Conservation (phyloP, 2,888 invertebrate genomes). For the Platycheirus albimanus region DNA sequence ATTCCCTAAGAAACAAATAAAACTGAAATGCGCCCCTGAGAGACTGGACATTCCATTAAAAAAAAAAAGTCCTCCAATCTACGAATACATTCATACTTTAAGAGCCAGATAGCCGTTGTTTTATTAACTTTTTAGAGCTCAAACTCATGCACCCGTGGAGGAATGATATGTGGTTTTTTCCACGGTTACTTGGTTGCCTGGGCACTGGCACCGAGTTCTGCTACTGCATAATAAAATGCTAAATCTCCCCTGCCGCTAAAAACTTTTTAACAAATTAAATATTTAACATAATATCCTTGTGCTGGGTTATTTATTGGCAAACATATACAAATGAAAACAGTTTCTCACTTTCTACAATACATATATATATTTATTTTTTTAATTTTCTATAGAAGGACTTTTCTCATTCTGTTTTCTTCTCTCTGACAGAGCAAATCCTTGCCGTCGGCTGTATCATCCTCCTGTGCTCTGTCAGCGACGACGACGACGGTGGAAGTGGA, state of each 20-base stretch:
- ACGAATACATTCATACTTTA: too few relatives aligned
- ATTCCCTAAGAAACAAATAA: too few relatives aligned
- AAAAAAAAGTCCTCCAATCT: too few relatives aligned
- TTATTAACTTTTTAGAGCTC: conserved; percentile 65
- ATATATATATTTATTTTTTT: not conserved
- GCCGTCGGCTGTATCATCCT: conserved; percentile 48
- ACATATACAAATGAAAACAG: conserved; percentile 12
- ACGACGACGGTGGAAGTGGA: not conserved
- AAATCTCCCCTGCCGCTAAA: conserved; percentile 4
- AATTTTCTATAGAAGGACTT: not conserved
- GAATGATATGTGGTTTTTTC: conserved; percentile 45
- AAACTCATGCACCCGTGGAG: conserved; percentile 56
- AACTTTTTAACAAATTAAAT: conserved; percentile 73
- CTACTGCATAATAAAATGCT: conserved; percentile 16
- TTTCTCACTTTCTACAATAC: conserved; percentile 34
- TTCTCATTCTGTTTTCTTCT: conserved; percentile 20
- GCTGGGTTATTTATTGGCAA: conserved; percentile 62
- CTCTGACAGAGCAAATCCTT: conserved; percentile 59
- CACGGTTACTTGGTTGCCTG: conserved; percentile 43
- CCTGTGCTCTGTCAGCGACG: too few relatives aligned
- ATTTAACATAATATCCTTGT: conserved; percentile 69
- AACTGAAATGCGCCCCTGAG: not conserved
- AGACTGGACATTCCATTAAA: not conserved
- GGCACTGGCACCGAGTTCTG: conserved; percentile 41
- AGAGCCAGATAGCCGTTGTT: too few relatives aligned